Conservation (phyloP, 2,797 vertebrate species). For the Galaxias olidus region DNA sequence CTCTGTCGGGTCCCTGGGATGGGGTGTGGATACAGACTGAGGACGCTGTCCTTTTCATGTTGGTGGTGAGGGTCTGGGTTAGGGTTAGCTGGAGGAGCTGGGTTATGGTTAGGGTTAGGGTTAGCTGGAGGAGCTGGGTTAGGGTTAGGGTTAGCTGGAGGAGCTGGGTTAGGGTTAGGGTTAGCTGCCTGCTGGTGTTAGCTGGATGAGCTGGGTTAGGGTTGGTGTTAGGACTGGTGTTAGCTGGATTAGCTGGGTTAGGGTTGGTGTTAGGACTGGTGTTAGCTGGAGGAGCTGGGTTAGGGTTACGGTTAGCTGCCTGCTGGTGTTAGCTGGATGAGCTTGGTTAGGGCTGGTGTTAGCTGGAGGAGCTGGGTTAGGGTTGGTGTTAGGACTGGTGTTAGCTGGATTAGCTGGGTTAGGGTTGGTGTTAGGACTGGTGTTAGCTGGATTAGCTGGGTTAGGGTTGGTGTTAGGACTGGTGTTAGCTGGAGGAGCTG, state of each 20-base stretch:
- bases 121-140: too few relatives aligned
- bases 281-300: constrained; percentile 5
- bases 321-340: too few relatives aligned
- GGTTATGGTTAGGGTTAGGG: too few relatives aligned
- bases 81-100: too few relatives aligned
- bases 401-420: constrained; percentile 8
- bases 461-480: too few relatives aligned
- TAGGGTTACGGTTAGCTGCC: constrained; percentile 10
- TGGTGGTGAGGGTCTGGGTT: constrained; percentile 8
- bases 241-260: constrained; percentile 13
- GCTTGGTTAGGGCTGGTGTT: constrained; percentile 27
- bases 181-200: neutral
- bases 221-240: constrained; percentile 2
- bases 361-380: constrained; percentile 16
- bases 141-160: too few relatives aligned
- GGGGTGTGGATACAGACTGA: constrained; percentile 6
- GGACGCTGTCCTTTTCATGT: constrained; percentile 38
- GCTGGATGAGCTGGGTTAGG: constrained; percentile 15
- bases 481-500: too few relatives aligned
- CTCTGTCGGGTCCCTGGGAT: constrained; percentile 61
- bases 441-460: constrained; percentile 4
- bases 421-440: neutral
- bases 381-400: constrained; percentile 3
- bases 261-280: constrained; percentile 3
- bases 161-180: constrained; percentile 19